Evolutionary conservation across 2,888 invertebrate species (phyloP).

Genomic region (Caenorhabditis japonica): DNA sequence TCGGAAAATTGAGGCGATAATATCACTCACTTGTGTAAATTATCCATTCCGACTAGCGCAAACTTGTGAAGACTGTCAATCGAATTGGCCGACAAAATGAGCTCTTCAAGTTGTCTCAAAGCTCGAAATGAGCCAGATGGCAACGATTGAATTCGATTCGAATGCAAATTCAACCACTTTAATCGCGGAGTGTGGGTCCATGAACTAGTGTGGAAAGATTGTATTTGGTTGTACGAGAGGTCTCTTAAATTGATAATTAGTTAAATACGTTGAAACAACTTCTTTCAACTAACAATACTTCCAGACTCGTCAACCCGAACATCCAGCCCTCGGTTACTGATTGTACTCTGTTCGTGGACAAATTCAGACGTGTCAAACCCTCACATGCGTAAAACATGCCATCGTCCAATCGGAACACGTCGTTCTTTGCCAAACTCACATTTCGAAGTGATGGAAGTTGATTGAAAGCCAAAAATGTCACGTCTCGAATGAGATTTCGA

Average conservation of each 20-base stretch:
- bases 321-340: conserved; percentile 63
- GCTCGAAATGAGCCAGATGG: conserved; percentile 63
- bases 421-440: conserved; percentile 58
- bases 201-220: conserved; percentile 57
- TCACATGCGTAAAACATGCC: conserved; percentile 65
- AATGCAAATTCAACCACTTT: conserved; percentile 56
- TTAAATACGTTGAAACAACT: background rate
- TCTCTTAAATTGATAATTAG: conserved; percentile 39
- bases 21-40: conserved; percentile 39
- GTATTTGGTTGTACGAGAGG: conserved; percentile 59
- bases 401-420: conserved; percentile 59
- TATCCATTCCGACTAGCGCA: conserved; percentile 63
- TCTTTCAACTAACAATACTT: conserved; percentile 57
- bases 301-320: conserved; percentile 58
- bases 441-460: conserved; percentile 51
- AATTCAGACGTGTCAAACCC: conserved; percentile 55
- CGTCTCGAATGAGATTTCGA: conserved; percentile 52
- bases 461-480: conserved; percentile 55
- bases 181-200: conserved; percentile 63
- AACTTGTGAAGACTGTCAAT: conserved; percentile 63
- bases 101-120: conserved; percentile 55
- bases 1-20: no score
- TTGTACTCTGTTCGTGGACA: conserved; percentile 60
- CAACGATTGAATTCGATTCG: conserved; percentile 58
- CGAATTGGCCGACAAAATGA: conserved; percentile 59